Percentiles rank a stretch among this genome's conserved stretches.
phyloP scores from a whole-genome alignment of 2,888 invertebrate genomes.

The Rhagonycha fulva region DNA sequence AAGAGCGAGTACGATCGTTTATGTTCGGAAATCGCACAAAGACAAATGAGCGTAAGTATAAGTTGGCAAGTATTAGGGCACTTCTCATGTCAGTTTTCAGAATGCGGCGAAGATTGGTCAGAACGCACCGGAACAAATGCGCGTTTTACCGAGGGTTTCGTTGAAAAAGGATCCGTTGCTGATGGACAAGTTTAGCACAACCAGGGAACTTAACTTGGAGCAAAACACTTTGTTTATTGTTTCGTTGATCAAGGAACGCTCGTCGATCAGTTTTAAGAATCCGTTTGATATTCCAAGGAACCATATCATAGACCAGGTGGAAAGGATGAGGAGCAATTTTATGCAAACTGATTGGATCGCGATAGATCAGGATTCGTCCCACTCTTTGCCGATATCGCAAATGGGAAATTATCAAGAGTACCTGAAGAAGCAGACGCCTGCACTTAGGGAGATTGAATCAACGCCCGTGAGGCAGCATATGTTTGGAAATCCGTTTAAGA shows the following conservation, averaged over 20 bases:
- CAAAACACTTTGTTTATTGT: constrained; percentile 84
- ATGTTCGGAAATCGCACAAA: constrained; percentile 77
- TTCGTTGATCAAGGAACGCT: constrained; percentile 57
- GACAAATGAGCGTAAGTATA: constrained; percentile 55
- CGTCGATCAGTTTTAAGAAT: constrained; percentile 81
- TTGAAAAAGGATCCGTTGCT: constrained; percentile 78
- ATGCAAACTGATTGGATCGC: constrained; percentile 78
- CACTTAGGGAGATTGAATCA: constrained; percentile 92
- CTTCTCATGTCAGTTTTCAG: constrained; percentile 3
- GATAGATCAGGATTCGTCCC: constrained; percentile 89
- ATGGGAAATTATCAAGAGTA: constrained; percentile 99
- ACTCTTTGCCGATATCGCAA: constrained; percentile 93
- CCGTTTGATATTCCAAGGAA: constrained; percentile 93
- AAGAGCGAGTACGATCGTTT: constrained; percentile 88
- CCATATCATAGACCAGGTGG: constrained; percentile 88
- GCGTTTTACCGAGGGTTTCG: constrained; percentile 58
- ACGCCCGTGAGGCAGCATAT: constrained; percentile 95
- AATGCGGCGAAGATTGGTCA: constrained; percentile 31
- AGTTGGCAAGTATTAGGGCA: background rate
- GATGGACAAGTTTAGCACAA: constrained; percentile 79
- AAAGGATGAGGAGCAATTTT: constrained; percentile 93
- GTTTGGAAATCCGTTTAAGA: constrained; percentile 99
- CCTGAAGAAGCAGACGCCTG: constrained; percentile 89
- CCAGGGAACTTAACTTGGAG: constrained; percentile 85
- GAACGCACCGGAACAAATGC: constrained; percentile 54